Base-by-base conservation (phyloP, 2,888 invertebrate species). In the Phlogophora meticulosa region DNA sequence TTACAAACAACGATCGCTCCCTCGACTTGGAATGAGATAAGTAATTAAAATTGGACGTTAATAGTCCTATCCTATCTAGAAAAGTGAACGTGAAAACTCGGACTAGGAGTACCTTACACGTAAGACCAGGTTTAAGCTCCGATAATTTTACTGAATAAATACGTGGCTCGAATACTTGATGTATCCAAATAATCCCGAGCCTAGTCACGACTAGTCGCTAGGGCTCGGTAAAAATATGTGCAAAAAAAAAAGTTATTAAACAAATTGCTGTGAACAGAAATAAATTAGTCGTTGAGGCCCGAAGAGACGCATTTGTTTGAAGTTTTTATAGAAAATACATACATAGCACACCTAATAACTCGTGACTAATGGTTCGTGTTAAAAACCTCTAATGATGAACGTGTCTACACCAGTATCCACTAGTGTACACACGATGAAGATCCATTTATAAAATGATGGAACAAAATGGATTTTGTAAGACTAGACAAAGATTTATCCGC, bases 231-330 rank as follows among this genome's bases (percentile, higher is more conserved):
- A 68, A 75, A 72, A 62, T 75, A 75, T 72, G 61, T 51, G 42
- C 38, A 60, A 69, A 64, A 67, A 67, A 78, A 68, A 66, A 65
- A 34, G 57, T 64, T 46, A 66, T 60, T 48, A 67, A 72, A 65
- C 61, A 78, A 81, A 76, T 80, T 59, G 53, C 43, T 78, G 53
- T 69, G 59, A 76, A 76, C 72, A 70, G 59, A 53, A 72, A 76
- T 66, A 76, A 76, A 76, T 80, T 78, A 70, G 46, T 53, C 61
- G 70, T 22, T 65, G 56, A 57, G 49, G 63, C 56, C 67, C 61
- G 46, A 42, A n/a, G 66, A 62, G 66, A 74, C 64, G 53, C 57
- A 66, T 80, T 67, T 58, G 65, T 78, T 72, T 67, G 76, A 79
- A 76, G 75, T 77, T 72, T 66, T 62, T 38, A 67, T 77, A 58